Percentiles rank a stretch among this genome's conserved stretches.
phyloP scores from a whole-genome alignment of 2,888 invertebrate genomes.

The Gisinianus flammeolus region DNA sequence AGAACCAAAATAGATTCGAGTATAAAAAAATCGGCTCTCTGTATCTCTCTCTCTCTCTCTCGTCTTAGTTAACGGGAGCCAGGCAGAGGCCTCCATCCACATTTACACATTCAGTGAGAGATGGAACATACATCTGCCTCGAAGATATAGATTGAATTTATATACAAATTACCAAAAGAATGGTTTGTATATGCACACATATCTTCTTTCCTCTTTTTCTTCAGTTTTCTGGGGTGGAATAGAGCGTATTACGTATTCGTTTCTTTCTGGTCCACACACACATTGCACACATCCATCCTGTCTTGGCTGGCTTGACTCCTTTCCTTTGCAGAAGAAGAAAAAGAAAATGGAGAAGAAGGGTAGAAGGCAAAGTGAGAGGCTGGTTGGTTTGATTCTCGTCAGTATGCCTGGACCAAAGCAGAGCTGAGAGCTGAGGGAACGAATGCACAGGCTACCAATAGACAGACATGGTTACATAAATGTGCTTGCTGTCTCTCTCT shows the following conservation, averaged over 20 bases:
- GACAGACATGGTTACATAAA: conserved; percentile 13
- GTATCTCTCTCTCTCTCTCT: conserved; percentile 4
- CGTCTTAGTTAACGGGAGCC: conserved; percentile 30
- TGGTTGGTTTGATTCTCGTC: conserved; percentile 25
- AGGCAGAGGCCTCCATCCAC: conserved; percentile 31
- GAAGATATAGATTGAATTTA: neutral
- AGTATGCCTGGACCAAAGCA: conserved; percentile 8
- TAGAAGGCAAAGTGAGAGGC: neutral
- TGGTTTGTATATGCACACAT: conserved; percentile 53
- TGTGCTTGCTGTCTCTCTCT: conserved; percentile 14
- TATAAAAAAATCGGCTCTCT: conserved; percentile 45
- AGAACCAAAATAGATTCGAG: conserved; percentile 59
- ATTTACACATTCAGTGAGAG: conserved; percentile 24
- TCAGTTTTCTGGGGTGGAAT: conserved; percentile 25
- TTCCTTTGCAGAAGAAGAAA: neutral
- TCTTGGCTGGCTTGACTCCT: conserved; percentile 26
- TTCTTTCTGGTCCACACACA: conserved; percentile 41
- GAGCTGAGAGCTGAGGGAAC: neutral
- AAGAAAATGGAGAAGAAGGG: neutral
- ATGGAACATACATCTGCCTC: conserved; percentile 7
- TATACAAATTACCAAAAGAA: conserved; percentile 8
- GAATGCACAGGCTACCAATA: conserved; percentile 9
- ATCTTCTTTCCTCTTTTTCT: conserved; percentile 51
- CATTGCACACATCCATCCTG: conserved; percentile 46
- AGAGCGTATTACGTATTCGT: conserved; percentile 25